phyloP scores from a whole-genome alignment of 2,113 vertebrate genomes.

The Tyrannus savana region DNA sequence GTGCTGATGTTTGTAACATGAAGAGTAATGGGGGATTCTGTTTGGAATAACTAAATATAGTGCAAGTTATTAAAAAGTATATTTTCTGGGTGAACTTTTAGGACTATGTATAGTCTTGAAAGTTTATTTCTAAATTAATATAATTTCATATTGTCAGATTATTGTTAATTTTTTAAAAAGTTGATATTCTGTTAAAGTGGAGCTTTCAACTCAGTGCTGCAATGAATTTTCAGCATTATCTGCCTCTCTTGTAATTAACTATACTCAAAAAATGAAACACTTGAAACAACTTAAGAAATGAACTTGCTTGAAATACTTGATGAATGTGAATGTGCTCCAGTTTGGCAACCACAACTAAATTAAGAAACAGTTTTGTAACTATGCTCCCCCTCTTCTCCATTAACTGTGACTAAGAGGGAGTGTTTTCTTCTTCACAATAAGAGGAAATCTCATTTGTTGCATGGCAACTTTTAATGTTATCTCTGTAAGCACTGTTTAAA shows the following conservation, averaged over 20 bases:
- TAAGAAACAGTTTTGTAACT: constrained; percentile 41
- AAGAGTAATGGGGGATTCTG: background rate
- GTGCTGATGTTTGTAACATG: background rate
- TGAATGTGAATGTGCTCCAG: constrained; percentile 36
- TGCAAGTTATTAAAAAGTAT: background rate
- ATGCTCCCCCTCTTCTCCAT: constrained; percentile 1
- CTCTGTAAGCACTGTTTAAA: constrained; percentile 54
- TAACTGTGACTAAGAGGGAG: constrained; percentile 69
- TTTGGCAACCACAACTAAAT: constrained; percentile 56
- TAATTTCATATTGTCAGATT: background rate
- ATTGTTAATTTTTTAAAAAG: background rate
- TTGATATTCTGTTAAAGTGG: background rate
- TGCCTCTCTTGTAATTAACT: background rate
- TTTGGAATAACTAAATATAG: background rate
- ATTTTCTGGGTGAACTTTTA: background rate
- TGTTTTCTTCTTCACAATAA: constrained; percentile 75
- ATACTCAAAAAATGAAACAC: background rate
- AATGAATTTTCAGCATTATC: background rate
- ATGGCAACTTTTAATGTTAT: constrained; percentile 68
- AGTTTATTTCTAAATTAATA: background rate
- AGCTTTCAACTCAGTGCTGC: background rate
- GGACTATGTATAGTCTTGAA: background rate
- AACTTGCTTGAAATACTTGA: constrained; percentile 48
- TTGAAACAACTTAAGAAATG: constrained; percentile 23
- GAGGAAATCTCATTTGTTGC: constrained; percentile 78